phyloP scores from a whole-genome alignment of 2,888 invertebrate species.

The Octodonta nipae region DNA sequence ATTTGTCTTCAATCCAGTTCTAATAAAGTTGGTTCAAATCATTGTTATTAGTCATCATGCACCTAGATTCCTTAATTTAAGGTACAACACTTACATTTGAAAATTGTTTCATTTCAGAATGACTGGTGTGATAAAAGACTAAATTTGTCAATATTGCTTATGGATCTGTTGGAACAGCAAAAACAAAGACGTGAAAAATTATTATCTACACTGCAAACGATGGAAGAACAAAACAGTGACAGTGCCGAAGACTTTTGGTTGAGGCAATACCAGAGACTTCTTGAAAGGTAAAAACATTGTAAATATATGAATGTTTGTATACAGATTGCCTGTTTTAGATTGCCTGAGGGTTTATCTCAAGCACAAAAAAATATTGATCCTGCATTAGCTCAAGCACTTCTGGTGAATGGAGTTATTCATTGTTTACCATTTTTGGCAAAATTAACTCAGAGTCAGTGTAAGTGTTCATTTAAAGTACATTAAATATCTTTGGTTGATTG shows the following conservation, averaged over 20 bases:
- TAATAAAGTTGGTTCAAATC: too few species aligned
- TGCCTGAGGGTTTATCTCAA: slow-evolving; percentile 50
- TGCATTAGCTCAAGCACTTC: slow-evolving; percentile 50
- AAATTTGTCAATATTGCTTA: slow-evolving; percentile 50
- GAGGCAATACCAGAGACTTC: slow-evolving; percentile 67
- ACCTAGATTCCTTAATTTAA: too few species aligned
- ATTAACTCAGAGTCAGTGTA: slow-evolving; percentile 41
- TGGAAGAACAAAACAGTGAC: slow-evolving; percentile 48
- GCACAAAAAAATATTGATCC: slow-evolving; percentile 52
- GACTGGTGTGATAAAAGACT: slow-evolving; percentile 55
- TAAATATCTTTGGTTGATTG: neutral
- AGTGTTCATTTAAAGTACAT: slow-evolving; percentile 14
- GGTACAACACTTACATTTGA: too few species aligned
- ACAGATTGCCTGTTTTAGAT: slow-evolving; percentile 19
- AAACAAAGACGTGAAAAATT: slow-evolving; percentile 51
- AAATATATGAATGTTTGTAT: neutral
- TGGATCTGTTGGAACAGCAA: slow-evolving; percentile 57
- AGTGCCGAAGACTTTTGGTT: slow-evolving; percentile 55
- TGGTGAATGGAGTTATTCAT: slow-evolving; percentile 60
- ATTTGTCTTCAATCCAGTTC: too few species aligned
- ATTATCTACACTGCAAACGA: slow-evolving; percentile 52
- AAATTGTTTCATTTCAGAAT: too few species aligned
- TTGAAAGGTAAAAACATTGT: slow-evolving; percentile 45
- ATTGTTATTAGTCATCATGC: too few species aligned
- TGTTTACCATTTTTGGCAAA: slow-evolving; percentile 62